Percentiles rank a stretch among this genome's conserved stretches.
Conservation (phyloP, 1,140 invertebrate species). For the Rhagoletis zephyria region DNA sequence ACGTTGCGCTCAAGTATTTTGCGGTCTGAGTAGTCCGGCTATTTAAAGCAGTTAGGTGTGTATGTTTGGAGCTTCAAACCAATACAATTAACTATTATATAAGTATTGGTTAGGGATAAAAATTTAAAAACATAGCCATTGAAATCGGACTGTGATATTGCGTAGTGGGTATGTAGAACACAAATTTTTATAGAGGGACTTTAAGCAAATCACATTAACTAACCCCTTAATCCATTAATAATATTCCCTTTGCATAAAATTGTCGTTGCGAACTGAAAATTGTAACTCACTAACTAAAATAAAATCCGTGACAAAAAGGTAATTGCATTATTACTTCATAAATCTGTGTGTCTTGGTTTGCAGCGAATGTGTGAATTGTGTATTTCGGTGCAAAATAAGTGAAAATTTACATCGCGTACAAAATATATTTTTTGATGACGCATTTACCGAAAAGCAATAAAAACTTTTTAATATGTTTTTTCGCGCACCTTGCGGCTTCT, state of each 20-base stretch:
- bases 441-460: neutral
- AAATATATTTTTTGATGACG: neutral
- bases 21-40: neutral
- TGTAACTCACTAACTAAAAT: neutral
- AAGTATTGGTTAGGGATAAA: too few species aligned
- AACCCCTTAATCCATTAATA: too few species aligned
- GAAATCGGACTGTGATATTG: too few species aligned
- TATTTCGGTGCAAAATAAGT: neutral
- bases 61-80: too few species aligned
- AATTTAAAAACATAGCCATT: too few species aligned
- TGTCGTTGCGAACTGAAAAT: neutral
- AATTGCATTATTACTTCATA: constrained; percentile 15
- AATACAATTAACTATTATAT: too few species aligned
- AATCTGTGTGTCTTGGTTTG: neutral
- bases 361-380: neutral
- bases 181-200: too few species aligned
- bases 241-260: neutral
- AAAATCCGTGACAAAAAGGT: constrained; percentile 5
- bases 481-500: neutral
- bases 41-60: too few species aligned
- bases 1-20: neutral
- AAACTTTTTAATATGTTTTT: constrained; percentile 8
- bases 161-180: too few species aligned
- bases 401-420: too few species aligned
- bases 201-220: too few species aligned